Evolutionary conservation across 2,797 vertebrate genomes (phyloP).

Genomic region (Xiphophorus birchmanni): DNA sequence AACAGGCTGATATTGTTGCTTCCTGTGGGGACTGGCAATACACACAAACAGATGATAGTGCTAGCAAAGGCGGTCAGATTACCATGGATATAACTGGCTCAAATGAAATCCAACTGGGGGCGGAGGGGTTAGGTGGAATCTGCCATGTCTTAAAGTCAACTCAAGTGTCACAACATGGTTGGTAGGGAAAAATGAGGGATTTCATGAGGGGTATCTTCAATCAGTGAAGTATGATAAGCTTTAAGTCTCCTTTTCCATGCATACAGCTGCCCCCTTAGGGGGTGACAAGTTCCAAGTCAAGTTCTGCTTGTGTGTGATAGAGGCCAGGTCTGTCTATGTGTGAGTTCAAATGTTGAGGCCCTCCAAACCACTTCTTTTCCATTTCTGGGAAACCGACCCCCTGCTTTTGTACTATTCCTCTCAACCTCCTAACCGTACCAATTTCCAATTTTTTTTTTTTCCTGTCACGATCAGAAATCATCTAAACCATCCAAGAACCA

Average conservation of each 20-base stretch:
- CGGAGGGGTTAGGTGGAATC: constrained; percentile 24
- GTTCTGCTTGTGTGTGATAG: constrained; percentile 63
- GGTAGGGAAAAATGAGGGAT: constrained; percentile 23
- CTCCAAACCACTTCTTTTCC: constrained; percentile 78
- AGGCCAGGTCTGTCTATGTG: constrained; percentile 56
- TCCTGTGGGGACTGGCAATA: constrained; percentile 62
- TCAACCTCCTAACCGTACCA: constrained; percentile 60
- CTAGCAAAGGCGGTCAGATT: constrained; percentile 63
- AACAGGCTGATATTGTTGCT: constrained; percentile 68
- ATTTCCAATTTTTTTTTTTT: constrained; percentile 65
- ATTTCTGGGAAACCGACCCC: constrained; percentile 82
- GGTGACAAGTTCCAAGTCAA: constrained; percentile 33
- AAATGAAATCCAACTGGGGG: constrained; percentile 63
- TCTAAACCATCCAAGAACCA: constrained; percentile 77
- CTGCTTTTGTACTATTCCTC: constrained; percentile 75
- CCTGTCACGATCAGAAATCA: constrained; percentile 78
- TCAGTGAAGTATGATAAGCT: constrained; percentile 55
- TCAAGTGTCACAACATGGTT: constrained; percentile 61
- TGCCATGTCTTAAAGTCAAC: constrained; percentile 57
- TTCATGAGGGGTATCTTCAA: constrained; percentile 26
- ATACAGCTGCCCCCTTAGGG: constrained; percentile 43
- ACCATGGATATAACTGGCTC: constrained; percentile 60
- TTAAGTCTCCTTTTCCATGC: constrained; percentile 57
- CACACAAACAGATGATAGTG: constrained; percentile 64
- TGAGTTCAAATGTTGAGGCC: constrained; percentile 71